A percentile compares a stretch with the other conserved stretches of the same genome.
Evolutionary conservation across 2,888 invertebrate genomes (phyloP).

Genomic region (Drymonia ruficornis): DNA sequence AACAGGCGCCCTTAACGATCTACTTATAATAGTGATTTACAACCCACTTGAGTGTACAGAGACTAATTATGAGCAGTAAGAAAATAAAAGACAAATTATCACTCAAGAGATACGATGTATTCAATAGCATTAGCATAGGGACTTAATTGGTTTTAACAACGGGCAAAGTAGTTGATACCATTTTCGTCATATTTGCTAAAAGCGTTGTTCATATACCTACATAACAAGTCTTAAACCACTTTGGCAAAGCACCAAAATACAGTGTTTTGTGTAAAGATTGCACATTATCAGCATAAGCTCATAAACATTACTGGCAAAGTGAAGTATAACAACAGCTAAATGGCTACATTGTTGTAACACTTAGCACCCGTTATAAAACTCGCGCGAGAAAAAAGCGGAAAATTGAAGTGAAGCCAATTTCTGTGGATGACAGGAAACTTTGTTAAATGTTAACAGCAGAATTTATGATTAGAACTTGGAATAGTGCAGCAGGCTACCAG

Average conservation of each 20-base stretch:
- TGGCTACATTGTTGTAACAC: conserved; percentile 44
- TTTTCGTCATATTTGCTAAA: too few relatives aligned
- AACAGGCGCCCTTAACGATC: background rate
- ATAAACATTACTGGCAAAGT: conserved; percentile 38
- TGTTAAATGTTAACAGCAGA: conserved; percentile 65
- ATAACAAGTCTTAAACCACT: conserved; percentile 39
- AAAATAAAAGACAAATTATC: too few relatives aligned
- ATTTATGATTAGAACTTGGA: conserved; percentile 64
- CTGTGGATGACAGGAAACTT: conserved; percentile 66
- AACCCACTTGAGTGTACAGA: background rate
- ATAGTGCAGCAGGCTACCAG: conserved; percentile 47
- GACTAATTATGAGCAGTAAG: too few relatives aligned
- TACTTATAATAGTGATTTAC: background rate
- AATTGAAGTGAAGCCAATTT: conserved; percentile 62
- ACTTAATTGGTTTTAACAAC: too few relatives aligned
- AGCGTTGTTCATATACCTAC: background rate
- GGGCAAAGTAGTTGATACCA: too few relatives aligned
- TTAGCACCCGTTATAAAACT: conserved; percentile 46
- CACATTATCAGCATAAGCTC: conserved; percentile 33
- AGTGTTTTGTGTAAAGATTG: conserved; percentile 35
- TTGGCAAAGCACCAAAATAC: conserved; percentile 42
- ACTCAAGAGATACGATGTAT: too few relatives aligned
- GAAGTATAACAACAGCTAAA: conserved; percentile 40
- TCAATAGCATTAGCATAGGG: too few relatives aligned
- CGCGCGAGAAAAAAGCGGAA: conserved; percentile 40